A percentile compares a stretch with the other conserved stretches of the same genome.
These are phyloP conservation scores for Rotaria magnacalcarata DNA, from an alignment of 2,888 invertebrate species.

Conservation along the genomic window DNA sequence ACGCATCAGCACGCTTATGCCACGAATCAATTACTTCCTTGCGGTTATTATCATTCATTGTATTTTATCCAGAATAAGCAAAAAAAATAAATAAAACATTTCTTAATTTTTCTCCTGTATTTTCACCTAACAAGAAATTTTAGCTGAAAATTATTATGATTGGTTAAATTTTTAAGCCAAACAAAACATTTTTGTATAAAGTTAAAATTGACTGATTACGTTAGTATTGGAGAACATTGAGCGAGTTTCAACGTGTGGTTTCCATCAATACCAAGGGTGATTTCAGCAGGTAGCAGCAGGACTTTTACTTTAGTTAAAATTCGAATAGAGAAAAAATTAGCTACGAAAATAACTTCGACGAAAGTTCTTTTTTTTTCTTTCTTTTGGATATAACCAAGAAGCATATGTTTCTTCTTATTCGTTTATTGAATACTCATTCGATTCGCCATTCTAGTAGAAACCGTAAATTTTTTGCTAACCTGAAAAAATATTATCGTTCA, in stretches of 20 bases:
- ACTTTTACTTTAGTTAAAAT: background rate
- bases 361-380: background rate
- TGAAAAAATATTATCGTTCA: background rate
- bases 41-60: background rate
- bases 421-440: background rate
- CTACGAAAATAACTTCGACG: too few species aligned
- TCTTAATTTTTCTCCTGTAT: background rate
- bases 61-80: background rate
- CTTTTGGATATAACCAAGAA: background rate
- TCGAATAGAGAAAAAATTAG: too few species aligned
- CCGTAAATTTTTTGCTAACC: background rate
- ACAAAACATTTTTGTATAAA: background rate
- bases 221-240: background rate
- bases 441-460: background rate
- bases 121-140: background rate
- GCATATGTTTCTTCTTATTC: background rate
- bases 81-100: background rate
- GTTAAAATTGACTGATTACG: too few species aligned
- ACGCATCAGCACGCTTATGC: background rate
- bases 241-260: background rate
- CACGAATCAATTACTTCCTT: background rate
- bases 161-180: background rate
- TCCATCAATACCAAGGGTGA: background rate
- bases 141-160: background rate
- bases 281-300: background rate